Conservation (phyloP, 2,113 vertebrate species). For the Myotis lucifugus region DNA sequence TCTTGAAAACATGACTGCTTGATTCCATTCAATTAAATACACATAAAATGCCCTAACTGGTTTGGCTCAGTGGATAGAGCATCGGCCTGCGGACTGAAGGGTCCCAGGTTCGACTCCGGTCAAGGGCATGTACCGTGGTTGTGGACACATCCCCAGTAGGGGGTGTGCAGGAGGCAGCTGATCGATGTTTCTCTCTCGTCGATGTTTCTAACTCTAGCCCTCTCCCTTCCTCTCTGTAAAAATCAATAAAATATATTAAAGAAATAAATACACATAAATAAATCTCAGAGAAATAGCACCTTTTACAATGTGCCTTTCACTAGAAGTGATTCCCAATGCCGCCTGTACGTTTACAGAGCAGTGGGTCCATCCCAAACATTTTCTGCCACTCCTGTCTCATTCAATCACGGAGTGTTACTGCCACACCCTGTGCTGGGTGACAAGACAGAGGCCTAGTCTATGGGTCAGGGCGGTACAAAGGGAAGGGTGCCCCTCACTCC, state of each 20-base stretch:
- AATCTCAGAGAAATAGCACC: background rate
- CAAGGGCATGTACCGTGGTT: too few species aligned
- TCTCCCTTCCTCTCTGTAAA: too few species aligned
- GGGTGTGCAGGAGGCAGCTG: too few species aligned
- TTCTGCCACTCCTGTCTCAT: background rate
- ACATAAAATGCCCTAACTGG: background rate
- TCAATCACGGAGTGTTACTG: background rate
- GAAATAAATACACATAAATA: background rate
- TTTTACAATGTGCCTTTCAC: background rate
- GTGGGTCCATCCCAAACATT: background rate
- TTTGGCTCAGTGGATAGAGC: too few species aligned
- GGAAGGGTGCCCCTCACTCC: fast-evolving
- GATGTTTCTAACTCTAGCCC: too few species aligned
- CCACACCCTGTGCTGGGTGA: fast-evolving
- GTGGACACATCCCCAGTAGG: too few species aligned
- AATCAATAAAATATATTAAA: too few species aligned
- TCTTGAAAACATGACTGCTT: background rate
- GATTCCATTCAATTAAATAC: background rate
- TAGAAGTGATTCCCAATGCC: background rate
- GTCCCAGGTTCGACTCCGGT: too few species aligned
- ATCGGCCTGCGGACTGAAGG: too few species aligned
- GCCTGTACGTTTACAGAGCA: background rate
- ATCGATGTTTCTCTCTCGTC: too few species aligned
- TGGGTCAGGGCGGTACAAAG: background rate
- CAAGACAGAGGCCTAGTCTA: background rate